A percentile compares a stretch with the other conserved stretches of the same genome.
These are phyloP conservation scores for Phaenicophaeus curvirostris DNA, from an alignment of 2,797 vertebrate genomes.

Conservation along the genomic window DNA sequence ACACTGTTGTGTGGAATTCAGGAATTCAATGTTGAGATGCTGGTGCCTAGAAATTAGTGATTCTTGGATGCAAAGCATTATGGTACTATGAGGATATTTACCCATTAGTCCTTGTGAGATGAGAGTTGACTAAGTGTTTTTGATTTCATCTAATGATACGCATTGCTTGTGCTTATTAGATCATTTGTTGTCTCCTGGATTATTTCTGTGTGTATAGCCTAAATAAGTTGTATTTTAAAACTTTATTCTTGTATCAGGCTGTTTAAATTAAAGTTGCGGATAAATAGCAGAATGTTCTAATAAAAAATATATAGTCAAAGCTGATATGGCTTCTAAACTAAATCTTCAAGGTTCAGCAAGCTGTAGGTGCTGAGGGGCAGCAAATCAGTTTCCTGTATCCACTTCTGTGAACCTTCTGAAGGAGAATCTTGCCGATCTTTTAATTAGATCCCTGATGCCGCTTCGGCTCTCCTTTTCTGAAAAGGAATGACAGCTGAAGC, in stretches of 20 bases:
- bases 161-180: constrained; percentile 7
- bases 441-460: constrained; percentile 15
- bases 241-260: neutral
- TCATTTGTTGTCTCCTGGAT: neutral
- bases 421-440: neutral
- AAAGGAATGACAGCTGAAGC: neutral
- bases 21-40: neutral
- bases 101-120: neutral
- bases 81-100: neutral
- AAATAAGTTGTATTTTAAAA: neutral
- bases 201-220: neutral
- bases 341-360: neutral
- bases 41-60: neutral
- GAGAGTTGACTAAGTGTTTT: neutral
- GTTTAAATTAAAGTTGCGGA: neutral
- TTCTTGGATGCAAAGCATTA: neutral
- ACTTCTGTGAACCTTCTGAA: neutral
- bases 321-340: neutral
- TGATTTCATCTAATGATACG: neutral
- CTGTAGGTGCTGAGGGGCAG: neutral
- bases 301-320: neutral
- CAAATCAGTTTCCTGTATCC: neutral
- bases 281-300: neutral
- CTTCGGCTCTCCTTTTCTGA: neutral
- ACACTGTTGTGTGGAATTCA: neutral